Evolutionary conservation across 2,888 invertebrate genomes (phyloP).

Genomic region (Limnephilus marmoratus): DNA sequence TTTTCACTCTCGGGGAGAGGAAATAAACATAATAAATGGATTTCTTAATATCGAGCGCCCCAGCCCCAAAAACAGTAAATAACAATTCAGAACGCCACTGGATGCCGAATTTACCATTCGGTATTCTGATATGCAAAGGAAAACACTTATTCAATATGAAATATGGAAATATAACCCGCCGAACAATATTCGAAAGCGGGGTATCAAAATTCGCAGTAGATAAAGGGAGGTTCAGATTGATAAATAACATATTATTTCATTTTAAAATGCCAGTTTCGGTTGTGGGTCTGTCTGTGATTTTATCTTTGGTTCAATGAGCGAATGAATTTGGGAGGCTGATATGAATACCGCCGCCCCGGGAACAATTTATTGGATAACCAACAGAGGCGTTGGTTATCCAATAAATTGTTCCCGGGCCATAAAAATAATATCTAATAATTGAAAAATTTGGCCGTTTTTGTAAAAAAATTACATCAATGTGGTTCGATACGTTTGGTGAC

Average conservation of each 20-base stretch:
- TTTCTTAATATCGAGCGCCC: conserved; percentile 48
- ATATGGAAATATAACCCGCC: conserved; percentile 61
- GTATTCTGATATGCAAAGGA: conserved; percentile 58
- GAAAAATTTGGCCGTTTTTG: too few species aligned
- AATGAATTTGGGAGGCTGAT: too few species aligned
- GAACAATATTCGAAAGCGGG: conserved; percentile 41
- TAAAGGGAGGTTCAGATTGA: conserved; percentile 38
- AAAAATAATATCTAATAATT: too few species aligned
- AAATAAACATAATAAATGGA: conserved; percentile 30
- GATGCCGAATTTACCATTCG: conserved; percentile 42
- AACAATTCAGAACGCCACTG: conserved; percentile 55
- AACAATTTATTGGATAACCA: too few species aligned
- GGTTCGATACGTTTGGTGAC: too few species aligned
- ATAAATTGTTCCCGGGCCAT: too few species aligned
- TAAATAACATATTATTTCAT: neutral
- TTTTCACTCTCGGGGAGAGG: neutral
- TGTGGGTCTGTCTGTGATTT: too few species aligned
- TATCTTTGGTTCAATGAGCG: neutral
- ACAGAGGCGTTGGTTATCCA: too few species aligned
- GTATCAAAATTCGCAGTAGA: conserved; percentile 43
- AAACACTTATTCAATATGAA: conserved; percentile 65
- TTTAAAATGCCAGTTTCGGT: too few species aligned
- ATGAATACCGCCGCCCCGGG: too few species aligned
- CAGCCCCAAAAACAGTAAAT: conserved; percentile 49
- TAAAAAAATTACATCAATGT: too few species aligned